Evolutionary conservation across 2,113 vertebrate species (phyloP).

Genomic region (Bubo bubo): DNA sequence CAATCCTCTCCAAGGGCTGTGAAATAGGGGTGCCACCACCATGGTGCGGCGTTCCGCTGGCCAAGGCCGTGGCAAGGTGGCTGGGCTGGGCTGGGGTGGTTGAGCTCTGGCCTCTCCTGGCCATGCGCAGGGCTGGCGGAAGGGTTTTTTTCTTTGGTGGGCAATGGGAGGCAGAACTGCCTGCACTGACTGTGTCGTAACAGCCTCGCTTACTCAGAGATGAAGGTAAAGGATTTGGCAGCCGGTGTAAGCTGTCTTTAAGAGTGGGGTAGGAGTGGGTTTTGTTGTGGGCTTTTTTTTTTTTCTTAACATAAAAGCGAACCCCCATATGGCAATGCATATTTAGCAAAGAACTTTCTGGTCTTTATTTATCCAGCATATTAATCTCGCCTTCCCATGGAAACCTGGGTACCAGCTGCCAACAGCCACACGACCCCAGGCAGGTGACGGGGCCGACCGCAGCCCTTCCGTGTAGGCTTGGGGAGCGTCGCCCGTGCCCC

Average conservation of each 20-base stretch:
- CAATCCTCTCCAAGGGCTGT: background rate
- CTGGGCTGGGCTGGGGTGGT: background rate
- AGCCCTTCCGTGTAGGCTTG: accelerated
- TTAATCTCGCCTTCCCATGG: background rate
- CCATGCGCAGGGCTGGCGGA: background rate
- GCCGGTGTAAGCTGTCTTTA: background rate
- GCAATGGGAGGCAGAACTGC: background rate
- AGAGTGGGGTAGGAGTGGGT: background rate
- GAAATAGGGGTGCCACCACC: accelerated
- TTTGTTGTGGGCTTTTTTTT: background rate
- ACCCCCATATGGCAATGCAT: background rate
- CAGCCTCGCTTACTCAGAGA: background rate
- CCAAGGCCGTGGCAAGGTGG: accelerated
- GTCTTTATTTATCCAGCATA: background rate
- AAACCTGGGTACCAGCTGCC: background rate
- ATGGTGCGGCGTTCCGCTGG: accelerated
- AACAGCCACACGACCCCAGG: background rate
- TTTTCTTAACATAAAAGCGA: background rate
- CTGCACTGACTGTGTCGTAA: accelerated
- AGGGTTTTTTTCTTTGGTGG: background rate
- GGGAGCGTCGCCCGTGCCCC: background rate
- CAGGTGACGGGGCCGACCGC: background rate
- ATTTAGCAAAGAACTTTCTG: background rate
- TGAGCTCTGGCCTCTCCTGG: background rate
- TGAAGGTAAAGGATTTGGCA: background rate